These are phyloP conservation scores for Calameuta pallipes DNA, from an alignment of 2,888 invertebrate genomes.

Conservation along the genomic window DNA sequence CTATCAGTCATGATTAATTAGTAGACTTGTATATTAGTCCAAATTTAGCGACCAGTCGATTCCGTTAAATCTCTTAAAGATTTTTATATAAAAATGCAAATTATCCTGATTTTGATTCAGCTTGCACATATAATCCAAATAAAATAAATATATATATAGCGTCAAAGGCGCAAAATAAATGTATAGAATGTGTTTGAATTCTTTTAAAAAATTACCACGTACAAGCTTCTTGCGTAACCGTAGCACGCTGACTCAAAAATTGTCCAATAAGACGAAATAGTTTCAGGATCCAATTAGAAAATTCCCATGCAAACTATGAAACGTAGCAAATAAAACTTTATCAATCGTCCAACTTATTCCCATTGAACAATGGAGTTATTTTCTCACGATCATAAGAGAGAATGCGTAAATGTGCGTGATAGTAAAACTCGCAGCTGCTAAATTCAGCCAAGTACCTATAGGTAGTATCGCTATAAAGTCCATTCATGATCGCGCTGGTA, in stretches of 20 bases:
- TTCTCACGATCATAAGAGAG: background rate
- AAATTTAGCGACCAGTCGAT: background rate
- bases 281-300: background rate
- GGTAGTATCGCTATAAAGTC: conserved; percentile 52
- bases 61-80: background rate
- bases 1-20: background rate
- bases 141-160: background rate
- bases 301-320: background rate
- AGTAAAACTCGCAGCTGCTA: conserved; percentile 51
- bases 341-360: background rate
- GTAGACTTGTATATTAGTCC: background rate
- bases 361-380: background rate
- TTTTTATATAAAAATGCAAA: background rate
- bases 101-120: background rate
- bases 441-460: conserved; percentile 49
- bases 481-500: conserved; percentile 52
- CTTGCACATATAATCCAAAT: background rate
- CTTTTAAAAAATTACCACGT: background rate
- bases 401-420: conserved; percentile 27
- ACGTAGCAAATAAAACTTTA: background rate
- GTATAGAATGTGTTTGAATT: background rate
- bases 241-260: background rate
- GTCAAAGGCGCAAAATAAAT: background rate
- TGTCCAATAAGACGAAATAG: background rate
- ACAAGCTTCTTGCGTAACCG: background rate